A percentile compares a stretch with the other conserved stretches of the same genome.
Evolutionary conservation across 2,113 vertebrate species (phyloP).

Genomic region (Corythoichthys haematopterus): DNA sequence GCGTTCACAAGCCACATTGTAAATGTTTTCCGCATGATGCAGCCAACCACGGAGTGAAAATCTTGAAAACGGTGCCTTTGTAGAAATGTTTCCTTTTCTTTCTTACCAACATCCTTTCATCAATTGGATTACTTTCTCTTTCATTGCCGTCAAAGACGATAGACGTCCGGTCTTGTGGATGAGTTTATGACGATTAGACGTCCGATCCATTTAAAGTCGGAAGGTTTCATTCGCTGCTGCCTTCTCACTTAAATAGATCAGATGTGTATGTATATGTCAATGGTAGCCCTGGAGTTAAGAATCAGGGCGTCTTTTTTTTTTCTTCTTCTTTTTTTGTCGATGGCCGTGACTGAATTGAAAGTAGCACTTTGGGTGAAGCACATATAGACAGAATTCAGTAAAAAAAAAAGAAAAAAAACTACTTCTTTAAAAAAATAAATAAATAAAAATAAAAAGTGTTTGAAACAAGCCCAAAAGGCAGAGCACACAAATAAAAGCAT

Average conservation of each 20-base stretch:
- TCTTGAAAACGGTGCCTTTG: constrained; percentile 37
- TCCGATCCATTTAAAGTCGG: too few species aligned
- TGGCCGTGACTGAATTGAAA: constrained; percentile 66
- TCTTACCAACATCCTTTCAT: constrained; percentile 3
- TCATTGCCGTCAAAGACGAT: too few species aligned
- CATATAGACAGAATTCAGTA: constrained; percentile 4
- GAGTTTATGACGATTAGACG: not conserved
- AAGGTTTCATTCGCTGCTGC: too few species aligned
- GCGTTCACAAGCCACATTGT: constrained; percentile 11
- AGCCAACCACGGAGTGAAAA: constrained; percentile 54
- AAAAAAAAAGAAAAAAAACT: not conserved
- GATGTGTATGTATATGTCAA: constrained; percentile 32
- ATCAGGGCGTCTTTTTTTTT: constrained; percentile 27
- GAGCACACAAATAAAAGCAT: constrained; percentile 42
- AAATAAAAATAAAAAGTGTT: constrained; percentile 41
- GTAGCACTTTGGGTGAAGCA: constrained; percentile 65
- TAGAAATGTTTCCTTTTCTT: not conserved
- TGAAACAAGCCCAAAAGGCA: constrained; percentile 42
- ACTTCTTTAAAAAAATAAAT: not conserved
- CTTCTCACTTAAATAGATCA: too few species aligned
- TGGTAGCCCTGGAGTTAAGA: constrained; percentile 24
- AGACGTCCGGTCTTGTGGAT: not conserved
- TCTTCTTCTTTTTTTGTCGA: constrained; percentile 31
- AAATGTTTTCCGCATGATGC: constrained; percentile 32
- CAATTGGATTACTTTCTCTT: not conserved